A percentile compares a stretch with the other conserved stretches of the same genome.
Evolutionary conservation across 53 echinoderm and acorn worm species (phyloP).

Genomic region (Echinometra lucunter): DNA sequence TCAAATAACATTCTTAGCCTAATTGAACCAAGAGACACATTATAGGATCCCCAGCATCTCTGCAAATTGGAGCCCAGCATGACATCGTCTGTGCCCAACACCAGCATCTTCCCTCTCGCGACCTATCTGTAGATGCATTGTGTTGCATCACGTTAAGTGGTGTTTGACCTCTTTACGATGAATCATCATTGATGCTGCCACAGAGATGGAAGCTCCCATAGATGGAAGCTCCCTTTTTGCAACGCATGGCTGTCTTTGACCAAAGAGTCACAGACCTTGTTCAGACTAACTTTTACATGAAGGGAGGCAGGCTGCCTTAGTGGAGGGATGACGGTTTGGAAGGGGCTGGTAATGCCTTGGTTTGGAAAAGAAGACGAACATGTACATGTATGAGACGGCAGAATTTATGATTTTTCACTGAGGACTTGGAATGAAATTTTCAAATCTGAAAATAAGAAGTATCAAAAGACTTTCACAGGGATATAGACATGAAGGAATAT

Average conservation of each 20-base stretch:
- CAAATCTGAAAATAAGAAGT: background rate
- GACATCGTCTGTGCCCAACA: slow-evolving; percentile 12
- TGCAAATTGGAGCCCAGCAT: slow-evolving; percentile 14
- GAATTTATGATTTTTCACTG: background rate
- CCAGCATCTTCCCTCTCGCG: background rate
- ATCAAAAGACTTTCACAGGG: background rate
- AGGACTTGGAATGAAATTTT: background rate
- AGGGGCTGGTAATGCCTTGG: background rate
- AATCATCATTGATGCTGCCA: background rate
- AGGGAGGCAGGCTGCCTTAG: background rate
- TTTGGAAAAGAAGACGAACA: too few species aligned
- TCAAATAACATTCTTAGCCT: slow-evolving; percentile 32
- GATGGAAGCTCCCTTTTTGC: background rate
- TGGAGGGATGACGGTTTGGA: background rate
- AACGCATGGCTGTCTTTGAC: background rate
- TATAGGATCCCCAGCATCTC: background rate
- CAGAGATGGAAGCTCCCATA: background rate
- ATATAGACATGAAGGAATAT: too few species aligned
- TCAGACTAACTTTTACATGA: background rate
- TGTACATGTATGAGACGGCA: too few species aligned
- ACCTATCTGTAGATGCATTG: background rate
- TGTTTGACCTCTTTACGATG: slow-evolving; percentile 35
- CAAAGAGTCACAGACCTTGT: too few species aligned
- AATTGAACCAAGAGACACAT: background rate
- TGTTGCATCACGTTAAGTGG: slow-evolving; percentile 20